A percentile compares a stretch with the other conserved stretches of the same genome.
Evolutionary conservation across 2,797 vertebrate species (phyloP).

Genomic region (Manis crassicaudata): DNA sequence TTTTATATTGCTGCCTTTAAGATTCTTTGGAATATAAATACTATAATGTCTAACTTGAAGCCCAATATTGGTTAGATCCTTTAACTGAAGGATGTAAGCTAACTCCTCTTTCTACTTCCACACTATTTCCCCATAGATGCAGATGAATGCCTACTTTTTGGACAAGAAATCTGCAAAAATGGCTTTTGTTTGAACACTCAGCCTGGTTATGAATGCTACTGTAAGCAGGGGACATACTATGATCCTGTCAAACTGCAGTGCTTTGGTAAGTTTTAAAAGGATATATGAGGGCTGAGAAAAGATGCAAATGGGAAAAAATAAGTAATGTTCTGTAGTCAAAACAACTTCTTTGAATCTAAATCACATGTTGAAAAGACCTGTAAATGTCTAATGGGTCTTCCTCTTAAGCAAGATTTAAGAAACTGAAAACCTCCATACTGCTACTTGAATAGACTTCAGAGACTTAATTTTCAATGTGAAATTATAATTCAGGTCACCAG

Average conservation of each 20-base stretch:
- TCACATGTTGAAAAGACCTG: slow-evolving; percentile 45
- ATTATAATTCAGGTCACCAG: slow-evolving; percentile 74
- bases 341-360: slow-evolving; percentile 18
- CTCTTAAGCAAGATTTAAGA: slow-evolving; percentile 41
- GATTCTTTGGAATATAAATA: neutral
- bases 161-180: slow-evolving; percentile 96
- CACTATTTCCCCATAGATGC: slow-evolving; percentile 88
- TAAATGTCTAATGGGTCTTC: slow-evolving; percentile 48
- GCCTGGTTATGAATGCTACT: slow-evolving; percentile 97
- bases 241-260: slow-evolving; percentile 94
- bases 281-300: slow-evolving; percentile 58
- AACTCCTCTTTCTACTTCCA: neutral
- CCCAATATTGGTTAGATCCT: neutral
- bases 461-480: slow-evolving; percentile 75
- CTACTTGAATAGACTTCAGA: slow-evolving; percentile 36
- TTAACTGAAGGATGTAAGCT: neutral
- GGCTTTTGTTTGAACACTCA: slow-evolving; percentile 94
- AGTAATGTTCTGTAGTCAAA: neutral
- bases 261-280: slow-evolving; percentile 90
- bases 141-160: slow-evolving; percentile 95
- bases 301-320: slow-evolving; percentile 66
- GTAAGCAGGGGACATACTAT: slow-evolving; percentile 95
- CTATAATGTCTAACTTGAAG: neutral
- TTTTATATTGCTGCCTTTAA: neutral
- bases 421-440: neutral